These are phyloP conservation scores for Silurus aristotelis DNA, from an alignment of 2,797 vertebrate genomes.

Conservation along the genomic window DNA sequence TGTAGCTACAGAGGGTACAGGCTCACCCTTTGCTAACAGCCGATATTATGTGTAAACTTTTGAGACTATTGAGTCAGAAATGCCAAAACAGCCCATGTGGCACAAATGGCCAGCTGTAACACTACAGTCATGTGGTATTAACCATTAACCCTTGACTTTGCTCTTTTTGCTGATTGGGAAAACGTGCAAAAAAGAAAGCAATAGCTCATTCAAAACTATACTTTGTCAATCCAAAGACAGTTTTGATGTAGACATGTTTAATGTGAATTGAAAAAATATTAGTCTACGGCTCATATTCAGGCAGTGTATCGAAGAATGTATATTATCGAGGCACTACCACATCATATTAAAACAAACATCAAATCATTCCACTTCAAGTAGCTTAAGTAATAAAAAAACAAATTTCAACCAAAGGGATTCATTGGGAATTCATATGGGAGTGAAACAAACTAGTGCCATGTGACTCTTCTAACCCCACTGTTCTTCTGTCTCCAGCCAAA, in stretches of 20 bases:
- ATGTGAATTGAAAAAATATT: not conserved
- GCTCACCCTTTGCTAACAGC: not conserved
- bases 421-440: not conserved
- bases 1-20: no score
- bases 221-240: not conserved
- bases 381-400: no score
- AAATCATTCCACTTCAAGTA: not conserved
- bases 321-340: not conserved
- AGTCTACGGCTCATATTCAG: not conserved
- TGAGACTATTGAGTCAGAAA: not conserved
- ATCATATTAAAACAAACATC: not conserved
- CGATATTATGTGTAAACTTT: not conserved
- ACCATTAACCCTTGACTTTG: not conserved
- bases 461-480: not conserved
- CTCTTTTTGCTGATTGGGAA: not conserved
- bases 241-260: not conserved
- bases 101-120: not conserved
- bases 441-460: not conserved
- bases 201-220: not conserved
- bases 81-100: not conserved
- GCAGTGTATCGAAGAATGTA: not conserved
- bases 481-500: conserved; percentile 74
- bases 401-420: not conserved
- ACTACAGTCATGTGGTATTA: not conserved
- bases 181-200: not conserved